Conservation (phyloP, 1,140 invertebrate genomes). For the Belonocnema kinseyi region DNA sequence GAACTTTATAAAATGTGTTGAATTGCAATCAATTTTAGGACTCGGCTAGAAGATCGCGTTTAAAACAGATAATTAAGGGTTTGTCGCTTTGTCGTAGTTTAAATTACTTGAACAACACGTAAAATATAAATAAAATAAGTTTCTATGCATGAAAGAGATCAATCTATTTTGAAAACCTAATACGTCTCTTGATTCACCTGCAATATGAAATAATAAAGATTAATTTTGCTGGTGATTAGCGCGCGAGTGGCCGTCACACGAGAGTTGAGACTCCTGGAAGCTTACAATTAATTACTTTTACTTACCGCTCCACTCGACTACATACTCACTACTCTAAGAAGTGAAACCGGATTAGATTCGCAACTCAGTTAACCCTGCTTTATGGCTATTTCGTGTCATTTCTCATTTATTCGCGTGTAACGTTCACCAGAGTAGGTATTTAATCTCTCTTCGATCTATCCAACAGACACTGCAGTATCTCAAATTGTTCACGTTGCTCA, state of each 20-base stretch:
- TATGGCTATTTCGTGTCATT: slow-evolving; percentile 27
- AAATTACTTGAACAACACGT: too few relatives aligned
- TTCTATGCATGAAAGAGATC: neutral
- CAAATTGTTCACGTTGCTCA: slow-evolving; percentile 16
- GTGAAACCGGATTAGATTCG: slow-evolving; percentile 30
- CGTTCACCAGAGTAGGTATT: slow-evolving; percentile 21
- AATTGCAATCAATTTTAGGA: too few relatives aligned
- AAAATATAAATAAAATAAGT: too few relatives aligned
- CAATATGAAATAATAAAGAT: slow-evolving; percentile 6
- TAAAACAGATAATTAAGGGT: too few relatives aligned
- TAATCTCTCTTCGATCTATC: slow-evolving; percentile 27
- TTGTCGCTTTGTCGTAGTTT: too few relatives aligned
- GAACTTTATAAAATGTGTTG: too few relatives aligned
- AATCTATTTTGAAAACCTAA: neutral
- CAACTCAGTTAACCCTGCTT: slow-evolving; percentile 26
- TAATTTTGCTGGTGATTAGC: neutral
- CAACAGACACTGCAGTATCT: slow-evolving; percentile 2
- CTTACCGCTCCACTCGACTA: neutral
- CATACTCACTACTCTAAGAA: neutral
- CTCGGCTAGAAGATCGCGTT: too few relatives aligned
- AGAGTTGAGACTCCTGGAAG: neutral
- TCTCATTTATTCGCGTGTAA: slow-evolving; percentile 22
- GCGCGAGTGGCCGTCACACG: neutral
- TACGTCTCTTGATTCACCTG: neutral
- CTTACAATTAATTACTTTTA: slow-evolving; percentile 23